Percentiles rank a stretch among this genome's conserved stretches.
phyloP scores from a whole-genome alignment of 2,113 vertebrate species.

The Pholis gunnellus region DNA sequence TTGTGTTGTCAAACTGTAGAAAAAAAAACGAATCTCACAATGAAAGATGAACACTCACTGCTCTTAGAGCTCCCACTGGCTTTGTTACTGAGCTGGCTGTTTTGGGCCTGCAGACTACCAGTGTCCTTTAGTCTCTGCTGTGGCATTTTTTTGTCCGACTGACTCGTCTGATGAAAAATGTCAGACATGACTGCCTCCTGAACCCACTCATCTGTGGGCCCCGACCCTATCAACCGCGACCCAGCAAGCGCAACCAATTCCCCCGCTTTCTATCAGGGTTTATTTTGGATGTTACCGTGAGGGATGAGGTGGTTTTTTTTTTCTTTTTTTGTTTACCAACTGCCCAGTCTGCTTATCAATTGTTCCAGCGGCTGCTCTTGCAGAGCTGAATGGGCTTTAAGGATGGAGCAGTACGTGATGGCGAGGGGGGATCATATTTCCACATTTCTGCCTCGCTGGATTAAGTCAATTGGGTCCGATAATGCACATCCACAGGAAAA shows the following conservation, averaged over 20 bases:
- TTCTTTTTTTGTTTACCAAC: conserved; percentile 34
- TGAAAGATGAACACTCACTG: neutral
- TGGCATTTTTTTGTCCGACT: conserved; percentile 27
- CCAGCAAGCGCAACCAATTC: conserved; percentile 40
- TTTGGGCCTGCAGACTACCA: conserved; percentile 1
- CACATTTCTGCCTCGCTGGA: conserved; percentile 67
- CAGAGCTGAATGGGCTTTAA: conserved; percentile 45
- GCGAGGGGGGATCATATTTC: conserved; percentile 57
- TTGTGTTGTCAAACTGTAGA: neutral
- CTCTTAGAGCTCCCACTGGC: neutral
- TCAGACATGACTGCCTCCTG: conserved; percentile 62
- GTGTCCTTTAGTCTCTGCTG: conserved; percentile 51
- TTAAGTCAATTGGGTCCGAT: conserved; percentile 72
- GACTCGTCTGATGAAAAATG: conserved; percentile 56
- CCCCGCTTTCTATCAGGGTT: conserved; percentile 36
- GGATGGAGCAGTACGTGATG: conserved; percentile 18
- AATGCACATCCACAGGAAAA: conserved; percentile 57
- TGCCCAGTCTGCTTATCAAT: conserved; percentile 31
- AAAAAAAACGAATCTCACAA: neutral
- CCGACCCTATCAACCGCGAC: conserved; percentile 62
- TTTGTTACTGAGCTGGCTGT: conserved; percentile 5
- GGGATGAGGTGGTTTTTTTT: neutral
- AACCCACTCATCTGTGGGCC: conserved; percentile 60
- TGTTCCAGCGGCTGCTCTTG: conserved; percentile 59
- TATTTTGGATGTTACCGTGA: conserved; percentile 34